These are phyloP conservation scores for Aphis craccivora DNA, from an alignment of 1,140 invertebrate genomes.

Conservation along the genomic window DNA sequence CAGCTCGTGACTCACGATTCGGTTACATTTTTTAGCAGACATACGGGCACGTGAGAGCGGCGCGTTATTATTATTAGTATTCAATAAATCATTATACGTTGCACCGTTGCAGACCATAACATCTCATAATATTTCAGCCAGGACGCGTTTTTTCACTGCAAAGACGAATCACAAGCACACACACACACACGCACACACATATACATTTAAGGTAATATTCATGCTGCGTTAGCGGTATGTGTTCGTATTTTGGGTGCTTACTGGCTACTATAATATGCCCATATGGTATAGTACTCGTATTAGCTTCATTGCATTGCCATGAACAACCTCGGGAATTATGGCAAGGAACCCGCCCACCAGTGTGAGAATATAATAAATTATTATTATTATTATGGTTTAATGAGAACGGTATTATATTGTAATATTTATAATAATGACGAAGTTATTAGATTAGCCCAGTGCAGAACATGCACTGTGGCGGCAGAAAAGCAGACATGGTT, in stretches of 20 bases:
- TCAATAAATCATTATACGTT: background rate
- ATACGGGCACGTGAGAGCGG: background rate
- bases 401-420: background rate
- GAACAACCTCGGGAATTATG: conserved; percentile 27
- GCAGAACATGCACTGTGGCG: background rate
- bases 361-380: background rate
- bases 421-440: conserved; percentile 8
- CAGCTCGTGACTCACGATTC: conserved; percentile 31
- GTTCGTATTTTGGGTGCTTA: background rate
- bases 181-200: no score
- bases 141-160: background rate
- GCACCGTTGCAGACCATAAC: background rate
- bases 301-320: background rate
- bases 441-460: conserved; percentile 27
- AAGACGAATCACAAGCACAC: background rate
- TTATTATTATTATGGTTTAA: background rate
- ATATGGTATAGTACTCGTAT: background rate
- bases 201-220: background rate
- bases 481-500: background rate
- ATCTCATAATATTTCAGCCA: background rate
- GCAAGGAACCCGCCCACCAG: conserved; percentile 29
- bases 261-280: background rate
- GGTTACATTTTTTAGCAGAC: background rate
- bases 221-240: background rate
- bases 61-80: background rate